phyloP scores from a whole-genome alignment of 1,140 invertebrate species.

The Aporrectodea caliginosa region DNA sequence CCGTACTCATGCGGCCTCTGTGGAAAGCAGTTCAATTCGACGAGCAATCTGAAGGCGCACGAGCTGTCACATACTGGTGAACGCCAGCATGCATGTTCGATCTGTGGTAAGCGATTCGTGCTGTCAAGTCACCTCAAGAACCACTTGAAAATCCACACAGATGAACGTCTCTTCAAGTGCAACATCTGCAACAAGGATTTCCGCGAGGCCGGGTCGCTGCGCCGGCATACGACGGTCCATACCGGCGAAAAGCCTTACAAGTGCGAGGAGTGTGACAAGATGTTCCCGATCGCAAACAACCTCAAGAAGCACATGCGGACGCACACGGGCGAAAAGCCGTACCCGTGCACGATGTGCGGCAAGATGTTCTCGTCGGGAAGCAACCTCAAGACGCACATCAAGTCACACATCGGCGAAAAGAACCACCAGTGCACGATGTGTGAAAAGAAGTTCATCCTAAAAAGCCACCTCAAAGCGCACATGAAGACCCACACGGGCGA shows the following conservation, averaged over 20 bases:
- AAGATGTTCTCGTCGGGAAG: constrained; percentile 75
- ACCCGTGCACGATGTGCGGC: constrained; percentile 67
- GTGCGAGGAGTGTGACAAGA: constrained; percentile 23
- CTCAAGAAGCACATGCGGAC: constrained; percentile 22
- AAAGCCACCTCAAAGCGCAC: constrained; percentile 51
- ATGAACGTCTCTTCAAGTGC: constrained; percentile 20
- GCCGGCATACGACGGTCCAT: constrained; percentile 38
- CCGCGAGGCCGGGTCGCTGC: constrained; percentile 31
- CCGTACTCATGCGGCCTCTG: constrained; percentile 64
- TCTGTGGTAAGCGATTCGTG: constrained; percentile 58
- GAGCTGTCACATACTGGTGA: constrained; percentile 47
- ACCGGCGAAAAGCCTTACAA: constrained; percentile 43
- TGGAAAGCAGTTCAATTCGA: constrained; percentile 78
- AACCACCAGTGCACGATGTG: constrained; percentile 79
- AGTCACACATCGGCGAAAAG: constrained; percentile 90
- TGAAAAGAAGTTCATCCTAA: constrained; percentile 72
- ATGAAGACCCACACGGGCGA: constrained; percentile 54
- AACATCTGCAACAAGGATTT: constrained; percentile 26
- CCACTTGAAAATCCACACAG: constrained; percentile 25
- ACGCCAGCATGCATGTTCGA: constrained; percentile 65
- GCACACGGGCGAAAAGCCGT: constrained; percentile 14
- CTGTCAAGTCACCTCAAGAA: constrained; percentile 11
- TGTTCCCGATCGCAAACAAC: constrained; percentile 18
- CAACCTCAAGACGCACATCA: constrained; percentile 96
- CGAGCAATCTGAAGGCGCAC: constrained; percentile 28